Conservation (phyloP, 2,888 invertebrate species). For the Podotricha telesiphe region DNA sequence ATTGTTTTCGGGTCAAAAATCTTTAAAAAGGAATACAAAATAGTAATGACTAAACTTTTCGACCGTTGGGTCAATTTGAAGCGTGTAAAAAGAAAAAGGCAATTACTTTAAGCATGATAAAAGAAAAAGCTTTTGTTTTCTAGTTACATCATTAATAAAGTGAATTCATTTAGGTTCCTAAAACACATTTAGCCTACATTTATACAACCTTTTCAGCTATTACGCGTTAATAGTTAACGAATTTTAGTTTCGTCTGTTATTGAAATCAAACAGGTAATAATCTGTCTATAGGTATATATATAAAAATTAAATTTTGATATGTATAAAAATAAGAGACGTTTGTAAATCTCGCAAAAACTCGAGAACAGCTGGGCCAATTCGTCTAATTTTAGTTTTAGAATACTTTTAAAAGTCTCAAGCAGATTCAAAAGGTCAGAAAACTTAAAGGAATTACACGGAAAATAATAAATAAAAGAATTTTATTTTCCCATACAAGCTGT, state of each 20-base stretch:
- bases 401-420: no score
- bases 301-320: no score
- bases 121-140: slow-evolving; percentile 6
- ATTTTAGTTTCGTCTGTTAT: background rate
- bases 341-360: no score
- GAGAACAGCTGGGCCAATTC: no score
- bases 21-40: background rate
- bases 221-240: background rate
- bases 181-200: background rate
- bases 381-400: no score
- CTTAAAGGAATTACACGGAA: no score
- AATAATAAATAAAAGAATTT: no score
- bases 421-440: no score
- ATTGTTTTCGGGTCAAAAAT: no score
- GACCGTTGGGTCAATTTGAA: slow-evolving; percentile 7
- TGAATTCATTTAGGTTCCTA: background rate
- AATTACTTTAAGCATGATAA: slow-evolving; percentile 10
- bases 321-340: no score
- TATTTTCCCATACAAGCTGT: no score
- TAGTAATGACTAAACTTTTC: background rate
- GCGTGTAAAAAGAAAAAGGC: background rate
- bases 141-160: slow-evolving; percentile 14
- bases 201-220: background rate
- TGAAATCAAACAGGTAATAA: background rate
- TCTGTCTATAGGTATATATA: no score